These are phyloP conservation scores for Scolopax bukidnonensis DNA, from an alignment of 2,797 vertebrate genomes.

Conservation along the genomic window DNA sequence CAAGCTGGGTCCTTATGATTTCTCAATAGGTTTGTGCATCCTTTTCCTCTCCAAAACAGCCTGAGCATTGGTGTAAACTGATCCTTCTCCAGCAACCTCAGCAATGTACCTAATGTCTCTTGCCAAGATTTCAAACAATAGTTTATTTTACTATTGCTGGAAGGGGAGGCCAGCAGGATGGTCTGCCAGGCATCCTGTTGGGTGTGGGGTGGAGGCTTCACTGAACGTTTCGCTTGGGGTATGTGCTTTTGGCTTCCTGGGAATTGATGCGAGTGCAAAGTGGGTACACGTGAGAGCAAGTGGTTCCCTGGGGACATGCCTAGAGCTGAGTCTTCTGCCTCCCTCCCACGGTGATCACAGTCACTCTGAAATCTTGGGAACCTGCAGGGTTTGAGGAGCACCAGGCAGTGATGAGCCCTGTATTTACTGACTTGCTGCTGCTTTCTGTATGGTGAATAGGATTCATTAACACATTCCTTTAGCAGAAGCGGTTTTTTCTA, in stretches of 20 bases:
- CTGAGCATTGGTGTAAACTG: neutral
- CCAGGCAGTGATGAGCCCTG: neutral
- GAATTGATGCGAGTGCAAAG: neutral
- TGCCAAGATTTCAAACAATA: slow-evolving; percentile 54
- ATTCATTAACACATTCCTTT: fast-evolving
- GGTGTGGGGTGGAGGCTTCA: neutral
- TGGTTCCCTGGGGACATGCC: neutral
- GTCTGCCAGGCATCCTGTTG: slow-evolving; percentile 3
- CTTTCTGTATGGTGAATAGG: neutral
- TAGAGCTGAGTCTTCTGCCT: neutral
- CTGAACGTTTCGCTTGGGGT: neutral
- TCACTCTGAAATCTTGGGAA: neutral
- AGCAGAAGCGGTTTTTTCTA: neutral
- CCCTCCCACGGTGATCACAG: neutral
- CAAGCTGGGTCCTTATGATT: neutral
- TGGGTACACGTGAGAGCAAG: neutral
- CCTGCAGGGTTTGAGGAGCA: neutral
- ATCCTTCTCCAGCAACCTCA: slow-evolving; percentile 11
- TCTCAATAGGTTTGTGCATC: neutral
- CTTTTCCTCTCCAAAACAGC: neutral
- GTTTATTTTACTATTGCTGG: slow-evolving; percentile 42
- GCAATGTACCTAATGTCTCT: neutral
- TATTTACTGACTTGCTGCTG: neutral
- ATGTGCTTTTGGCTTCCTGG: neutral
- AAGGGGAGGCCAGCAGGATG: slow-evolving; percentile 21